Evolutionary conservation across 2,888 invertebrate species (phyloP).

Genomic region (Gonocerus acuteangulatus): DNA sequence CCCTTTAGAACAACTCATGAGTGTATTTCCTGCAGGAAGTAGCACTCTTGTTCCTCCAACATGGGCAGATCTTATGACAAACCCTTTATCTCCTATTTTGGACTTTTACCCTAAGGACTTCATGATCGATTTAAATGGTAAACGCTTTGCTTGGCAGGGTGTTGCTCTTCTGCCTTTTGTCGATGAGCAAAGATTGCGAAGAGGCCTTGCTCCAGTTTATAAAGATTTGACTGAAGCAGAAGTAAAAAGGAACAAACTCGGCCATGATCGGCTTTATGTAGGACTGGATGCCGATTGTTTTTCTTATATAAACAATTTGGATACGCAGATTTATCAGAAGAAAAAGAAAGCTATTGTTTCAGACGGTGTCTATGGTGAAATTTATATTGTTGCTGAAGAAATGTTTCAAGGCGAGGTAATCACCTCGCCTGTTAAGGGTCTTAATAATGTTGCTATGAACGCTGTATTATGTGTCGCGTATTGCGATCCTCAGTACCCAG

Average conservation of each 20-base stretch:
- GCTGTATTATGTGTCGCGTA: conserved; percentile 55
- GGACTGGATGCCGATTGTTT: conserved; percentile 52
- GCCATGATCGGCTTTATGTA: conserved; percentile 86
- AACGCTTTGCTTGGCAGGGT: conserved; percentile 99
- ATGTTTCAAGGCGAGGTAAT: conserved; percentile 29
- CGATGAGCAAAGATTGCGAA: conserved; percentile 80
- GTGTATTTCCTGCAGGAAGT: conserved; percentile 97
- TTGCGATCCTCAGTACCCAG: conserved; percentile 69
- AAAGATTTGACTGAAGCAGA: conserved; percentile 63
- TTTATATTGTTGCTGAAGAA: conserved; percentile 25
- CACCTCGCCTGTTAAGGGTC: conserved; percentile 55
- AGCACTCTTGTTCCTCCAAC: conserved; percentile 85
- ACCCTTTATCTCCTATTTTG: conserved; percentile 83
- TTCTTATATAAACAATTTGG: conserved; percentile 25
- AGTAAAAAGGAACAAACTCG: conserved; percentile 71
- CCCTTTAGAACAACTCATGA: conserved; percentile 97
- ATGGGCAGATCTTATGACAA: conserved; percentile 89
- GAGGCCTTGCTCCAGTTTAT: conserved; percentile 75
- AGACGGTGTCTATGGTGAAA: conserved; percentile 24
- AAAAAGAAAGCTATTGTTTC: conserved; percentile 24
- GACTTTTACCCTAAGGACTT: conserved; percentile 99
- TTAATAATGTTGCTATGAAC: conserved; percentile 49
- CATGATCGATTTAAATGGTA: conserved; percentile 95
- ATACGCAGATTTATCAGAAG: conserved; percentile 18
- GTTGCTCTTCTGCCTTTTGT: conserved; percentile 97